Evolutionary conservation across 1,140 invertebrate genomes (phyloP).

Genomic region (Drosophila santomea): DNA sequence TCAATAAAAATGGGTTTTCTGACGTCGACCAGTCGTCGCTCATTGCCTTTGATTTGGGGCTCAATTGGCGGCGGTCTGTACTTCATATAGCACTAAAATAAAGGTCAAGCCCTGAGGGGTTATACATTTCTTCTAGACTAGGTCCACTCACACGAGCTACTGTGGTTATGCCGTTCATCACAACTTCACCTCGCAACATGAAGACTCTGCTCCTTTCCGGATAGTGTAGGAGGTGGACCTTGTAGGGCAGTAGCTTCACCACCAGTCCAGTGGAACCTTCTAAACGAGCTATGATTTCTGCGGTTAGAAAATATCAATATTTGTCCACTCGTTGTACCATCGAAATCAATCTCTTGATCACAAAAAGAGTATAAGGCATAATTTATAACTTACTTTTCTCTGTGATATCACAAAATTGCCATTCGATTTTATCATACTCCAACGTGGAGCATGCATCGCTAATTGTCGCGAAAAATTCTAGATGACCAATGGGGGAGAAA

Average conservation of each 20-base stretch:
- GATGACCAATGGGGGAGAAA: background rate
- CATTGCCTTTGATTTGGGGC: constrained; percentile 13
- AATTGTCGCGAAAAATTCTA: constrained; percentile 11
- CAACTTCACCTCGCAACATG: background rate
- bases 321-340: too few relatives aligned
- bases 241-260: constrained; percentile 14
- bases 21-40: constrained; percentile 16
- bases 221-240: background rate
- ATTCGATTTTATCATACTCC: background rate
- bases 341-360: too few relatives aligned
- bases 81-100: constrained; percentile 33
- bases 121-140: constrained; percentile 2
- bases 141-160: constrained; percentile 42
- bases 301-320: background rate
- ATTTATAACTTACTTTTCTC: constrained; percentile 23
- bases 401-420: constrained; percentile 27
- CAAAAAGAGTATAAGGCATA: background rate
- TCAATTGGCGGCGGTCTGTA: constrained; percentile 3
- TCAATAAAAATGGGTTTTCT: background rate
- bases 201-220: background rate
- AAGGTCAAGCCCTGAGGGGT: constrained; percentile 3
- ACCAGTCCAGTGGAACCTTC: background rate
- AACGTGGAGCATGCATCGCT: background rate
- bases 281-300: constrained; percentile 11
- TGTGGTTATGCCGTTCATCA: constrained; percentile 1